These are phyloP conservation scores for Drosophila birchii DNA, from an alignment of 2,888 invertebrate species.

Conservation along the genomic window DNA sequence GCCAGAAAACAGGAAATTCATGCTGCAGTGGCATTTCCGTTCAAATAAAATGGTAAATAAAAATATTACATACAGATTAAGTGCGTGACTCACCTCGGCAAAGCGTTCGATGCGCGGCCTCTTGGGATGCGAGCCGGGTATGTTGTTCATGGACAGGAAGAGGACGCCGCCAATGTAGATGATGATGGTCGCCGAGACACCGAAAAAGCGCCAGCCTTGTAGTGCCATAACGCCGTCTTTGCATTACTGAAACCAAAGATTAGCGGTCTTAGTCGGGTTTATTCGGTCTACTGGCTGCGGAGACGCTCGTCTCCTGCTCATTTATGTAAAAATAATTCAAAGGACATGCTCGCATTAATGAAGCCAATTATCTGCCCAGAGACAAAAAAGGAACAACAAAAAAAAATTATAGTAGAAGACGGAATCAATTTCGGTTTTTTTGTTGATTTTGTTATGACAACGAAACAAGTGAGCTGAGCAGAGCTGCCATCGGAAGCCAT, in stretches of 20 bases:
- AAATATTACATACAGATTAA: neutral
- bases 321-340: constrained; percentile 42
- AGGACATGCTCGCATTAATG: constrained; percentile 50
- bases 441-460: constrained; percentile 78
- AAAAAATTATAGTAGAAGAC: neutral
- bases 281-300: neutral
- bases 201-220: constrained; percentile 85
- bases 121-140: constrained; percentile 83
- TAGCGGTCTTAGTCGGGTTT: constrained; percentile 14
- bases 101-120: constrained; percentile 81
- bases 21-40: neutral
- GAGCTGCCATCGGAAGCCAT: neutral
- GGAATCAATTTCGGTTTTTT: constrained; percentile 44
- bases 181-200: constrained; percentile 84
- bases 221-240: constrained; percentile 83
- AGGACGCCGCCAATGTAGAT: constrained; percentile 84
- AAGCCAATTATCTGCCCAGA: constrained; percentile 53
- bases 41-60: neutral
- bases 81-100: constrained; percentile 77
- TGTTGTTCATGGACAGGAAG: constrained; percentile 84
- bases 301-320: neutral
- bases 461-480: constrained; percentile 45
- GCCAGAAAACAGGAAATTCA: neutral
- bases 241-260: constrained; percentile 73
- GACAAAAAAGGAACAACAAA: neutral